phyloP scores from a whole-genome alignment of 2,797 vertebrate species.

The Naso thynnoides region DNA sequence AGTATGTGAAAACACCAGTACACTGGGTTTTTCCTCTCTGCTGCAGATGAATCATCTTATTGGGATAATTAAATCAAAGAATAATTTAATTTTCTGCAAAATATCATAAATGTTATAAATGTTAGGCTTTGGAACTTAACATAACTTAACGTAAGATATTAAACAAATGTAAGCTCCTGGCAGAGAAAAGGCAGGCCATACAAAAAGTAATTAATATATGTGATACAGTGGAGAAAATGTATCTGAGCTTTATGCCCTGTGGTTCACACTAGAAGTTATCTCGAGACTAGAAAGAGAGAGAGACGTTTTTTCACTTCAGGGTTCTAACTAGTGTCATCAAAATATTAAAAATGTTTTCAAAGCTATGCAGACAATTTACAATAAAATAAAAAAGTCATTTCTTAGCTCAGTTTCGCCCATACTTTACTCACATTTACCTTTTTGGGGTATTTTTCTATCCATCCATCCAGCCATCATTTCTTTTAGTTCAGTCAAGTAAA shows the following conservation, averaged over 20 bases:
- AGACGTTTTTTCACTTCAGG: neutral
- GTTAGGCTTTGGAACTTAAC: neutral
- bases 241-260: neutral
- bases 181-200: neutral
- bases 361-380: neutral
- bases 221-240: neutral
- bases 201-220: neutral
- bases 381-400: too few species aligned
- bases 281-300: neutral
- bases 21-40: neutral
- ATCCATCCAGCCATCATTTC: too few species aligned
- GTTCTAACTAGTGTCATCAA: neutral
- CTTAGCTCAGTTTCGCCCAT: neutral
- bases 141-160: too few species aligned
- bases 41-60: neutral
- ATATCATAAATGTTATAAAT: neutral
- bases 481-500: too few species aligned
- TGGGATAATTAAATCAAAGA: neutral
- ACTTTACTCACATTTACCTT: neutral
- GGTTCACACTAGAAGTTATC: neutral
- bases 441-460: too few species aligned
- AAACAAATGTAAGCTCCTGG: neutral
- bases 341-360: neutral
- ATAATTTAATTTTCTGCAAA: neutral
- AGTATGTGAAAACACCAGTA: neutral